A percentile compares a stretch with the other conserved stretches of the same genome.
phyloP scores from a whole-genome alignment of 2,888 invertebrate species.

The Torymus auratus region DNA sequence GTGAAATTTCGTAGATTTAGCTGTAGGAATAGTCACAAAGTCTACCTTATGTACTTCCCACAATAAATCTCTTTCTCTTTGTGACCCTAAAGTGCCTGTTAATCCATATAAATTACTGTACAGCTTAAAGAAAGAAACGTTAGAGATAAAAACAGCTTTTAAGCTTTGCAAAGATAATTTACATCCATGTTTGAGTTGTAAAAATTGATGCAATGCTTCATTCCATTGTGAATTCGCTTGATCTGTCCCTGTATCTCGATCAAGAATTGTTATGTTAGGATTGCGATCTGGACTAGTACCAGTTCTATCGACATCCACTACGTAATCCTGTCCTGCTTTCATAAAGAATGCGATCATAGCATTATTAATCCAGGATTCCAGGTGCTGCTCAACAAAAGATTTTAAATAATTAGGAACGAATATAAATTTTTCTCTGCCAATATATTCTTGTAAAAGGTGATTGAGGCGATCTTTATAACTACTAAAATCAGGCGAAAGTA shows the following conservation, averaged over 20 bases:
- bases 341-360: background rate
- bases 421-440: too few relatives aligned
- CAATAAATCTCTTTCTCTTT: background rate
- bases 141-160: conserved; percentile 73
- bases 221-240: conserved; percentile 71
- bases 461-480: too few relatives aligned
- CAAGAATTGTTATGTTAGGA: background rate
- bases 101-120: conserved; percentile 12
- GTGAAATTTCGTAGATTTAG: conserved; percentile 41
- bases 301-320: background rate
- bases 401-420: conserved; percentile 1
- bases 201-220: conserved; percentile 73
- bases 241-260: conserved; percentile 72
- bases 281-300: too few relatives aligned
- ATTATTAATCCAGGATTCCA: conserved; percentile 4
- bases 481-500: too few relatives aligned
- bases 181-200: conserved; percentile 74
- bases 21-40: conserved; percentile 2
- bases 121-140: conserved; percentile 61
- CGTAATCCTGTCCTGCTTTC: background rate
- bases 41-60: conserved; percentile 2
- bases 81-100: conserved; percentile 15
- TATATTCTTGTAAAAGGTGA: too few relatives aligned
- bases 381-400: background rate
- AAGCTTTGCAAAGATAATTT: conserved; percentile 67